phyloP scores from a whole-genome alignment of 2,113 vertebrate species.

The Lampris megalopsis region DNA sequence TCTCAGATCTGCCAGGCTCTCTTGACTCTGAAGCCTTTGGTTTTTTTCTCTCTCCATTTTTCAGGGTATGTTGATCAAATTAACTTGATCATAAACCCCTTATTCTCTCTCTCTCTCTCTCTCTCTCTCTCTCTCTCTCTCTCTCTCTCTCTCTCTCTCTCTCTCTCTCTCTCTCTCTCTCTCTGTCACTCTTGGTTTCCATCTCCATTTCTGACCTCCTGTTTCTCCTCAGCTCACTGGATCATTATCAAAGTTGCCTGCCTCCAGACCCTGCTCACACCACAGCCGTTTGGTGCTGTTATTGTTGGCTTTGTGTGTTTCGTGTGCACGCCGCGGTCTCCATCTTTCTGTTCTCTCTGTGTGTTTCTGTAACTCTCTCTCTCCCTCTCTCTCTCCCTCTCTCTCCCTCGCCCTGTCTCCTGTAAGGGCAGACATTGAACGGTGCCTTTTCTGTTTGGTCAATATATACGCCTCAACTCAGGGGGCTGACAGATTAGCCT shows the following conservation, averaged over 20 bases:
- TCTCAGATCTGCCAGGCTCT: slow-evolving; percentile 64
- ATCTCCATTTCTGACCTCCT: slow-evolving; percentile 14
- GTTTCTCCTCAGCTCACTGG: slow-evolving; percentile 12
- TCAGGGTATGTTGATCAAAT: slow-evolving; percentile 59
- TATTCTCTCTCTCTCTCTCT: background rate
- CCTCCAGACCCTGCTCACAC: slow-evolving; percentile 4
- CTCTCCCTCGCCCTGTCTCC: background rate
- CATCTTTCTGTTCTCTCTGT: background rate
- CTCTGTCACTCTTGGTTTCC: slow-evolving; percentile 4
- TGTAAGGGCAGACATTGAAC: too few species aligned
- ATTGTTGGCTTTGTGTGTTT: background rate
- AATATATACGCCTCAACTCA: too few species aligned
- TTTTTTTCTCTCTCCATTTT: slow-evolving; percentile 31
- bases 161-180: background rate
- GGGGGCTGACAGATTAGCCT: too few species aligned
- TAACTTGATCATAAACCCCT: slow-evolving; percentile 47
- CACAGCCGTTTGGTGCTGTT: slow-evolving; percentile 2
- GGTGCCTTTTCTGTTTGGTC: too few species aligned
- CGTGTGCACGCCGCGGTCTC: background rate
- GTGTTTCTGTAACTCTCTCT: background rate
- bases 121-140: slow-evolving; percentile 13
- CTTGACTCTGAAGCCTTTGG: slow-evolving; percentile 34
- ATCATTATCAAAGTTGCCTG: slow-evolving; percentile 34
- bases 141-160: slow-evolving; percentile 20
- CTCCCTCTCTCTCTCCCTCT: background rate